Conservation (phyloP, 2,888 invertebrate genomes). For the Clunio marinus region DNA sequence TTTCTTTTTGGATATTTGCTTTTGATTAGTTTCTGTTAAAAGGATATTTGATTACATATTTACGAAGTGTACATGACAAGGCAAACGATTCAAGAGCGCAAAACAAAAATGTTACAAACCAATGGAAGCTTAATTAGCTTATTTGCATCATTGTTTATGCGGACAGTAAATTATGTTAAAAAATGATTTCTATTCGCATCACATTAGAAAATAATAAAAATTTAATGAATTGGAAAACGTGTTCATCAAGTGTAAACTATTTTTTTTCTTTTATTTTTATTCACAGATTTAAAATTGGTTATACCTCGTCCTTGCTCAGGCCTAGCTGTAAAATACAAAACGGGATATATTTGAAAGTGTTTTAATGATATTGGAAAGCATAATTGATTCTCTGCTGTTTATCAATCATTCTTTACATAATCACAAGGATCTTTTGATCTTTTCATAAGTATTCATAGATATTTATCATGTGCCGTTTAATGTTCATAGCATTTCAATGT, state of each 20-base stretch:
- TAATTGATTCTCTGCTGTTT: background rate
- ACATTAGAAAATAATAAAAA: background rate
- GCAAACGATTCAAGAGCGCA: too few species aligned
- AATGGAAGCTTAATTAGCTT: background rate
- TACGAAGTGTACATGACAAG: too few species aligned
- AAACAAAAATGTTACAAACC: background rate
- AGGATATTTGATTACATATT: too few species aligned
- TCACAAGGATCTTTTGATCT: too few species aligned
- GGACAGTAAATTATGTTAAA: too few species aligned
- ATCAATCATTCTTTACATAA: background rate
- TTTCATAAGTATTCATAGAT: too few species aligned
- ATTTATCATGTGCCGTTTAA: too few species aligned
- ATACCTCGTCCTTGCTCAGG: constrained; percentile 90
- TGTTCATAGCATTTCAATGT: too few species aligned
- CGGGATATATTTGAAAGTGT: constrained; percentile 11
- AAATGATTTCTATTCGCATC: constrained; percentile 4
- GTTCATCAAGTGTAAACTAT: background rate
- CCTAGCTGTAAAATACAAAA: constrained; percentile 71
- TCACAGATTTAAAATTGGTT: constrained; percentile 44
- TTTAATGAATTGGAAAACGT: background rate
- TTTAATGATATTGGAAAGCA: background rate
- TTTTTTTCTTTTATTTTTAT: too few species aligned
- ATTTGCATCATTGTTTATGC: background rate
- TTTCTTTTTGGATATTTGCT: too few species aligned
- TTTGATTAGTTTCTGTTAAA: too few species aligned